Conservation (phyloP, 1,140 invertebrate genomes). For the Linepithema humile region DNA sequence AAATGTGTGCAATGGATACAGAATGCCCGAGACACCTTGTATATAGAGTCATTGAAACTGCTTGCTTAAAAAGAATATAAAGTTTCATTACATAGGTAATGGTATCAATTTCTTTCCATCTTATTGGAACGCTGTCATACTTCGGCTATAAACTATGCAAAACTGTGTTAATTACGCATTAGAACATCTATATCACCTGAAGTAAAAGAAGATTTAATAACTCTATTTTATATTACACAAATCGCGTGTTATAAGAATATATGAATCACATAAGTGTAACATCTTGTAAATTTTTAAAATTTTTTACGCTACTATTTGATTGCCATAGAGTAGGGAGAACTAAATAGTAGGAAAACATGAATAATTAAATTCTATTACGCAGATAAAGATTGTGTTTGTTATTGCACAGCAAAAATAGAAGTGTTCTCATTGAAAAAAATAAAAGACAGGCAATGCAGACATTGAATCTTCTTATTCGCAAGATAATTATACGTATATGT, state of each 20-base stretch:
- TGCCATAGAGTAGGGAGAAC: slow-evolving; percentile 55
- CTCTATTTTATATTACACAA: slow-evolving; percentile 63
- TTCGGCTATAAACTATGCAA: slow-evolving; percentile 59
- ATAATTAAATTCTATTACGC: slow-evolving; percentile 21
- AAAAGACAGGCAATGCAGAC: slow-evolving; percentile 40
- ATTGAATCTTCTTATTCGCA: background rate
- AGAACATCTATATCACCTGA: slow-evolving; percentile 69
- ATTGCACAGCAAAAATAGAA: slow-evolving; percentile 60
- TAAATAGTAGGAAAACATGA: slow-evolving; percentile 9
- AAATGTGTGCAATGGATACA: background rate
- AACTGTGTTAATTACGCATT: slow-evolving; percentile 65
- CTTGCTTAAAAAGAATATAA: slow-evolving; percentile 60
- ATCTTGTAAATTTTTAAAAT: slow-evolving; percentile 61
- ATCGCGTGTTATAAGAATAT: slow-evolving; percentile 64
- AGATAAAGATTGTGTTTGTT: slow-evolving; percentile 22
- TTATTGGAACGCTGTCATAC: slow-evolving; percentile 57
- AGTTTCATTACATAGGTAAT: slow-evolving; percentile 45
- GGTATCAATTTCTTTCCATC: slow-evolving; percentile 40
- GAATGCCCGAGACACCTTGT: background rate
- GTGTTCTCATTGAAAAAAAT: slow-evolving; percentile 42
- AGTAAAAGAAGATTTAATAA: slow-evolving; percentile 64
- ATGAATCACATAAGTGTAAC: slow-evolving; percentile 59
- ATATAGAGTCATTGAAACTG: slow-evolving; percentile 54
- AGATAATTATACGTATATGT: background rate
- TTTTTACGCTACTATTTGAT: slow-evolving; percentile 60